Conservation (phyloP, 1,140 invertebrate species). For the Holcopasites calliopsidis region DNA sequence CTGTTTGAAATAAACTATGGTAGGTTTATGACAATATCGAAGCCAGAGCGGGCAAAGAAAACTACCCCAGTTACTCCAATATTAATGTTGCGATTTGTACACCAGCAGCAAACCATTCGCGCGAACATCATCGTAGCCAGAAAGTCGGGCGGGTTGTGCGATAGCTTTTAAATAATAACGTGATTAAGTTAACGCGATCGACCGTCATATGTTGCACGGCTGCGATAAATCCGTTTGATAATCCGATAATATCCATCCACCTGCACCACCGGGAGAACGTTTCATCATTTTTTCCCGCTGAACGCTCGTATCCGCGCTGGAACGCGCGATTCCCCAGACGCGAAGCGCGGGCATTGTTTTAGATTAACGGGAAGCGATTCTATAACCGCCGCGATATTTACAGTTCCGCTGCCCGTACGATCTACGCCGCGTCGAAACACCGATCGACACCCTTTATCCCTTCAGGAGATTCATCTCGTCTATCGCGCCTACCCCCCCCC, state of each 20-base stretch:
- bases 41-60: no score
- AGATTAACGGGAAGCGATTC: conserved; percentile 52
- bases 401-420: background rate
- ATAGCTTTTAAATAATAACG: conserved; percentile 43
- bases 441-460: background rate
- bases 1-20: no score
- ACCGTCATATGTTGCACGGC: conserved; percentile 30
- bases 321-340: conserved; percentile 44
- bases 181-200: conserved; percentile 55
- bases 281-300: conserved; percentile 43
- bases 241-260: conserved; percentile 57
- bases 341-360: conserved; percentile 38
- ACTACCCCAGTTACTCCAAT: background rate
- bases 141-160: background rate
- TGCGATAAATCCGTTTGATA: conserved; percentile 44
- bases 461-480: no score
- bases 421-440: background rate
- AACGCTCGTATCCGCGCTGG: conserved; percentile 43
- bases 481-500: no score
- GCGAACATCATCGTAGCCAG: background rate
- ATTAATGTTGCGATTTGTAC: background rate
- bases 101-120: background rate
- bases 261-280: conserved; percentile 42
- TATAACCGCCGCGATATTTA: conserved; percentile 40
- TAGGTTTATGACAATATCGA: no score